Conservation (phyloP, 2,888 invertebrate species). For the Blastobasis lacticolella region DNA sequence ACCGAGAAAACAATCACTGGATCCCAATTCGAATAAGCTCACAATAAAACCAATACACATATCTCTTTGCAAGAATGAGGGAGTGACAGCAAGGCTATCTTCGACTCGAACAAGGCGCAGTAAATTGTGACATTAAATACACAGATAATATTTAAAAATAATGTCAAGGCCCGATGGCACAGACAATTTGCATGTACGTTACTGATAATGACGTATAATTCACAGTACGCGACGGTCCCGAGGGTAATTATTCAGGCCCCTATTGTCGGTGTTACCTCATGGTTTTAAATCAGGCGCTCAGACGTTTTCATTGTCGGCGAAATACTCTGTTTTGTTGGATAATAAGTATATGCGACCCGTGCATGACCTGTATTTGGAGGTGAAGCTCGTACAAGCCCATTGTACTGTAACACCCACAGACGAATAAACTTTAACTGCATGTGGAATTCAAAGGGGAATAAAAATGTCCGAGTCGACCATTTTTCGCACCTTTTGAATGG, state of each 20-base stretch:
- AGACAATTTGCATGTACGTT: constrained; percentile 41
- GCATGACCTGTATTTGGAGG: too few species aligned
- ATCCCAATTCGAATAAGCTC: too few species aligned
- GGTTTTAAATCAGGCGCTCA: constrained; percentile 7
- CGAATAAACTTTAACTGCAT: too few species aligned
- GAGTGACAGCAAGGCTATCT: constrained; percentile 7
- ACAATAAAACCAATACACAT: constrained; percentile 1
- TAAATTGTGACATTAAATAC: constrained; percentile 7
- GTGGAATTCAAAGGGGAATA: too few species aligned
- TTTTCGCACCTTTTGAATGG: too few species aligned
- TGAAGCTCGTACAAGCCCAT: too few species aligned
- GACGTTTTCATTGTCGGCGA: constrained; percentile 9
- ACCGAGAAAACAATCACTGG: too few species aligned
- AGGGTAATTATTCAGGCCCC: constrained; percentile 27
- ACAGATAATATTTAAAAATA: constrained; percentile 32
- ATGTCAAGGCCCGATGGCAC: constrained; percentile 48
- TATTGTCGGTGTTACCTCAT: constrained; percentile 22
- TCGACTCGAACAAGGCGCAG: constrained; percentile 7
- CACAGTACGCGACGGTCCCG: not conserved
- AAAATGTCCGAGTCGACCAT: too few species aligned
- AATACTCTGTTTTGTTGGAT: constrained; percentile 1
- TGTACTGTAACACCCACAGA: too few species aligned
- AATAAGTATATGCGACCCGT: not conserved
- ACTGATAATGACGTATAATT: constrained; percentile 34
- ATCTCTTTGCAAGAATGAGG: not conserved